Conservation (phyloP, 2,113 vertebrate genomes). For the Pedionomus torquatus region DNA sequence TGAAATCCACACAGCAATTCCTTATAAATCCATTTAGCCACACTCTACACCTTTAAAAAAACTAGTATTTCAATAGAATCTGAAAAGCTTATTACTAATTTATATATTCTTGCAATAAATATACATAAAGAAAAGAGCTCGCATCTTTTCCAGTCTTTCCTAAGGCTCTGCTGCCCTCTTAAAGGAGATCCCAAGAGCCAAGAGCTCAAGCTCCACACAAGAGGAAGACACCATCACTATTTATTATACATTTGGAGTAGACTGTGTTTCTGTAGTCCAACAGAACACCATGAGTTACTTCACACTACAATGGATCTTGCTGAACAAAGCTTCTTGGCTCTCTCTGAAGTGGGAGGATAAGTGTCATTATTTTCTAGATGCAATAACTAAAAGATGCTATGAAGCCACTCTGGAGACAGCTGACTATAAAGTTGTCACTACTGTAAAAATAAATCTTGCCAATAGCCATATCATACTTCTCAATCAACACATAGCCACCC, state of each 20-base stretch:
- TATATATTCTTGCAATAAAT: background rate
- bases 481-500: background rate
- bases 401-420: background rate
- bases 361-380: background rate
- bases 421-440: background rate
- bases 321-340: background rate
- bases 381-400: background rate
- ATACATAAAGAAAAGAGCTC: background rate
- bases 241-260: background rate
- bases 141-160: background rate
- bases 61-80: background rate
- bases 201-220: background rate
- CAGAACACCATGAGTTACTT: background rate
- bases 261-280: background rate
- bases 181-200: background rate
- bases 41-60: background rate
- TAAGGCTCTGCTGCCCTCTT: background rate
- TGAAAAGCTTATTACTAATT: background rate
- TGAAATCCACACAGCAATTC: background rate
- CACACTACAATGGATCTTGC: background rate
- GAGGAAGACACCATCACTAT: background rate
- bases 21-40: background rate
- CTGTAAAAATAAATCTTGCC: background rate
- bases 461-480: background rate
- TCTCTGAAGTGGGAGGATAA: background rate